Evolutionary conservation across 2,797 vertebrate genomes (phyloP).

Genomic region (Chelmon rostratus): DNA sequence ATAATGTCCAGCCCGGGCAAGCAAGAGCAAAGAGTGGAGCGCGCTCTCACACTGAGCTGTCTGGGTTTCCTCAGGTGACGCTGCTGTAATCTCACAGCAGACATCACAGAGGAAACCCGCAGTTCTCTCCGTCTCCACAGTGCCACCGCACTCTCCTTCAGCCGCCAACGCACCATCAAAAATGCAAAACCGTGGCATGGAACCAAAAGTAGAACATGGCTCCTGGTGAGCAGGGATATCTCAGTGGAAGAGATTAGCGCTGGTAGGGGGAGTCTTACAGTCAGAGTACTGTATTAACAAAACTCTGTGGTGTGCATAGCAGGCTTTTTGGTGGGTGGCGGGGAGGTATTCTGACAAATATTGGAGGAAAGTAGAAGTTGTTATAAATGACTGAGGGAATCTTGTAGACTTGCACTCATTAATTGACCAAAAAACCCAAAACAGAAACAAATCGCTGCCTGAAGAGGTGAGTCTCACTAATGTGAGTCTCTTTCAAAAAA

Average conservation of each 20-base stretch:
- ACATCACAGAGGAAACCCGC: conserved; percentile 62
- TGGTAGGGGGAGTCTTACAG: conserved; percentile 28
- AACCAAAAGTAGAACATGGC: conserved; percentile 60
- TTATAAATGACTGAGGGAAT: conserved; percentile 23
- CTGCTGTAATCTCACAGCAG: conserved; percentile 54
- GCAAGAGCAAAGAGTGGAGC: conserved; percentile 34
- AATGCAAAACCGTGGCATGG: conserved; percentile 59
- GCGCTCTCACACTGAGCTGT: conserved; percentile 37
- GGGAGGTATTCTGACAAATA: conserved; percentile 23
- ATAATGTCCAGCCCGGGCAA: conserved; percentile 43
- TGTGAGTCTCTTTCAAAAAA: background rate
- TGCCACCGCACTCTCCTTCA: conserved; percentile 17
- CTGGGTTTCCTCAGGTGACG: conserved; percentile 62
- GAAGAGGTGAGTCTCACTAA: conserved; percentile 29
- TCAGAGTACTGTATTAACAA: conserved; percentile 42
- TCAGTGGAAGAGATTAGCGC: conserved; percentile 34
- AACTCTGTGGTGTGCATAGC: conserved; percentile 21
- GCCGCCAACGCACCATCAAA: conserved; percentile 66
- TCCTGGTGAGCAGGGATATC: conserved; percentile 39
- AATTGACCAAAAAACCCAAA: conserved; percentile 41
- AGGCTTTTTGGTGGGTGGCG: background rate
- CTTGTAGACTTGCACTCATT: conserved; percentile 25
- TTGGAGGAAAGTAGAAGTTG: conserved; percentile 25
- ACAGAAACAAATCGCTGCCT: conserved; percentile 19
- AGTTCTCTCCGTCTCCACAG: conserved; percentile 37